Evolutionary conservation across 1,140 invertebrate genomes (phyloP).

Genomic region (Aphelinus certus): DNA sequence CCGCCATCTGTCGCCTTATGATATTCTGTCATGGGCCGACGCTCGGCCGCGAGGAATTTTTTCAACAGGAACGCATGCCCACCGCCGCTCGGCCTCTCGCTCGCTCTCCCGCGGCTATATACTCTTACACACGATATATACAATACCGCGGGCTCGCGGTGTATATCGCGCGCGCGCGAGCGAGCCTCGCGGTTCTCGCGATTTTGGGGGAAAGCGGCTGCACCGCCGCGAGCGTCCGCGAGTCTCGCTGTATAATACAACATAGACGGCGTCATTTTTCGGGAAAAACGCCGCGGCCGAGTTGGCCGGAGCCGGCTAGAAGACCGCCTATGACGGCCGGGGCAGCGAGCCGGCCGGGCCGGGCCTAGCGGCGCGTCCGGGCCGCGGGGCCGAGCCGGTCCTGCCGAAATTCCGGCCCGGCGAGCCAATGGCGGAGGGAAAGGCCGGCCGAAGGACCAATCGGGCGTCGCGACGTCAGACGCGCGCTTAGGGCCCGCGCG

Average conservation of each 20-base stretch:
- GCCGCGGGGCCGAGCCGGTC: constrained; percentile 31
- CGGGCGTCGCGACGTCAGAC: constrained; percentile 55
- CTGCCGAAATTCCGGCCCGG: constrained; percentile 54
- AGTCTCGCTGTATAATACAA: no score
- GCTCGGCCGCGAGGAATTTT: constrained; percentile 67
- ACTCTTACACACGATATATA: background rate
- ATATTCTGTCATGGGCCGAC: constrained; percentile 63
- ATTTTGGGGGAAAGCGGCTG: no score
- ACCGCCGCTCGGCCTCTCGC: constrained; percentile 16
- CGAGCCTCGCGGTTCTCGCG: background rate
- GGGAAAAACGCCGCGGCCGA: constrained; percentile 57
- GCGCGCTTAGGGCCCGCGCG: constrained; percentile 63
- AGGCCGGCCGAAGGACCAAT: constrained; percentile 58
- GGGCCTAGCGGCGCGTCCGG: background rate
- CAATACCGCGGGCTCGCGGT: background rate
- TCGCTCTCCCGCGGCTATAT: background rate
- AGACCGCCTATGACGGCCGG: background rate
- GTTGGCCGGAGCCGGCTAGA: background rate
- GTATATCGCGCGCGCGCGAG: background rate
- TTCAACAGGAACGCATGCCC: constrained; percentile 65
- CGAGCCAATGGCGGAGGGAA: constrained; percentile 57
- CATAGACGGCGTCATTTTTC: constrained; percentile 51
- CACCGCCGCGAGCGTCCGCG: no score
- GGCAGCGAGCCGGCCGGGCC: background rate
- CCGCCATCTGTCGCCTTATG: constrained; percentile 38